A percentile compares a stretch with the other conserved stretches of the same genome.
These are phyloP conservation scores for Ginglymostoma cirratum DNA, from an alignment of 2,113 vertebrate species.

Conservation along the genomic window DNA sequence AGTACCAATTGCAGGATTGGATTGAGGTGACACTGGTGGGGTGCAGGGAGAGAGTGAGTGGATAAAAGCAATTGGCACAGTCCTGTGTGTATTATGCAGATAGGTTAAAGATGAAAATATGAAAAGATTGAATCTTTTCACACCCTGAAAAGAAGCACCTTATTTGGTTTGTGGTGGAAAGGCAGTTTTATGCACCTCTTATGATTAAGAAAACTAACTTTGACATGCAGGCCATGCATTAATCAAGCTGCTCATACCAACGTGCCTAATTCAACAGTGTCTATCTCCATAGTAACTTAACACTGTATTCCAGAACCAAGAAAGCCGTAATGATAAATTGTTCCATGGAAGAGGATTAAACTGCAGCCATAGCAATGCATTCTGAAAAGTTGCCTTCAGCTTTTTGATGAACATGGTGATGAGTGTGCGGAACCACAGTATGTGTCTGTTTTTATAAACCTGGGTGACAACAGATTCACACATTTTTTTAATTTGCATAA, in stretches of 20 bases:
- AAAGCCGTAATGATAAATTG: neutral
- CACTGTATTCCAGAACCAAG: neutral
- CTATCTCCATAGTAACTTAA: neutral
- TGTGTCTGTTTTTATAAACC: neutral
- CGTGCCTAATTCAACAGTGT: neutral
- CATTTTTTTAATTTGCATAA: neutral
- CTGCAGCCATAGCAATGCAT: neutral
- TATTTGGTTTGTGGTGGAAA: neutral
- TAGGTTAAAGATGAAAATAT: neutral
- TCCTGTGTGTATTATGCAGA: neutral
- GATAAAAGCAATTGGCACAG: neutral
- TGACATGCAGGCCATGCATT: neutral
- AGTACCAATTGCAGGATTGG: neutral
- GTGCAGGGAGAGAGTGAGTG: neutral
- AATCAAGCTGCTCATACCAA: neutral
- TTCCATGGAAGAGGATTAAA: neutral
- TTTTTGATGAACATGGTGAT: neutral
- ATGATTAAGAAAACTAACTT: neutral
- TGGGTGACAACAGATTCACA: conserved; percentile 4
- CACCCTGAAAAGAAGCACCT: neutral
- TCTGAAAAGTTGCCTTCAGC: neutral
- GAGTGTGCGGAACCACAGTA: neutral
- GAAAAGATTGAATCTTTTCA: neutral
- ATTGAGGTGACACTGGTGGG: neutral
- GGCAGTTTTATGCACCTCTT: neutral